Evolutionary conservation across 2,888 invertebrate genomes (phyloP).

Genomic region (Pristionchus fissidentatus): DNA sequence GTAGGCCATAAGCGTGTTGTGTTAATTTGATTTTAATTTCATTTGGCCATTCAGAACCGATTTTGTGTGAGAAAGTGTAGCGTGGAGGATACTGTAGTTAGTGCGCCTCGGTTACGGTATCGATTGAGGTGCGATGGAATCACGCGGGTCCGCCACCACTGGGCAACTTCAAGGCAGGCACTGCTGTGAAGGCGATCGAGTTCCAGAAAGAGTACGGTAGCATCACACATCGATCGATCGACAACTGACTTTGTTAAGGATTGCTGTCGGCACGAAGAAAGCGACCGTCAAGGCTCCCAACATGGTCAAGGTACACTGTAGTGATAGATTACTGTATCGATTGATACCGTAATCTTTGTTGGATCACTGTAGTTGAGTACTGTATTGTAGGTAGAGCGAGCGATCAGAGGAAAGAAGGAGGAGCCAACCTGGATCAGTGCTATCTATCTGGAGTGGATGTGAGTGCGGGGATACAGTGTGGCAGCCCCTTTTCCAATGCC

Average conservation of each 20-base stretch:
- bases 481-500: background rate
- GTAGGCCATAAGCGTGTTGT: too few species aligned
- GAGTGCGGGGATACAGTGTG: background rate
- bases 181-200: slow-evolving; percentile 21
- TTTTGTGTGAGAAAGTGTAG: background rate
- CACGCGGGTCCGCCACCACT: slow-evolving; percentile 39
- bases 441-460: slow-evolving; percentile 42
- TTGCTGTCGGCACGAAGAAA: background rate
- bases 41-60: too few species aligned
- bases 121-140: slow-evolving; percentile 44
- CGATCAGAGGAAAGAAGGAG: slow-evolving; percentile 40
- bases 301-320: slow-evolving; percentile 28
- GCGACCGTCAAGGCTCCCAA: slow-evolving; percentile 11
- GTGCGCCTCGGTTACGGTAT: too few species aligned
- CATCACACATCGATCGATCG: background rate
- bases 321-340: background rate
- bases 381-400: background rate
- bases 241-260: background rate
- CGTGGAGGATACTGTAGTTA: slow-evolving; percentile 10
- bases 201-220: slow-evolving; percentile 28
- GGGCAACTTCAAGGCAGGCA: slow-evolving; percentile 20
- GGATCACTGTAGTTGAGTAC: too few species aligned
- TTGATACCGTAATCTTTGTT: too few species aligned
- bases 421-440: slow-evolving; percentile 1
- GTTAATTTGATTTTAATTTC: too few species aligned